A percentile compares a stretch with the other conserved stretches of the same genome.
These are phyloP conservation scores for Notamacropus eugenii DNA, from an alignment of 2,797 vertebrate genomes.

Conservation along the genomic window DNA sequence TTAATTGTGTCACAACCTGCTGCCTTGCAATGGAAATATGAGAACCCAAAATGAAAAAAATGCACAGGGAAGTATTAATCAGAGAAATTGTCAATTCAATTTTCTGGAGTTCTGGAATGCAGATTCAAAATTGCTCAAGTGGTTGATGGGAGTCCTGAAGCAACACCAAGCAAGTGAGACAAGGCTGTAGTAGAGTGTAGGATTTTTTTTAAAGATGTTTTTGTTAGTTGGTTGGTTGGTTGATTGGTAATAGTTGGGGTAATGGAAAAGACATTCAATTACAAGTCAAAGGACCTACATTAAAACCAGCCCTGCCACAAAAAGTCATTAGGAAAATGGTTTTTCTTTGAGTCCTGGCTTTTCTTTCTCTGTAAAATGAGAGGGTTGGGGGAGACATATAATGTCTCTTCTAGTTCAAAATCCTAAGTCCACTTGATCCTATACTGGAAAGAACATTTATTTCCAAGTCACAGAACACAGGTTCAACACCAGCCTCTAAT, in stretches of 20 bases:
- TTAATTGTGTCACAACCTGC: not conserved
- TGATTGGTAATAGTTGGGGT: not conserved
- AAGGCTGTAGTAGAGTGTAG: not conserved
- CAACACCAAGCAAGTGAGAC: not conserved
- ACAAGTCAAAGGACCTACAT: no score
- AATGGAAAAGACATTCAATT: not conserved
- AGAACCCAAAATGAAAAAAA: not conserved
- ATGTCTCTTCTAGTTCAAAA: not conserved
- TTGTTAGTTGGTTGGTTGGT: not conserved
- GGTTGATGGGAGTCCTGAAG: not conserved
- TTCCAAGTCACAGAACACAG: not conserved
- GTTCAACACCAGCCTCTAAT: not conserved
- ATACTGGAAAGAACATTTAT: not conserved
- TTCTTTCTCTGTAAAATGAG: not conserved
- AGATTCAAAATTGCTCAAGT: constrained; percentile 13
- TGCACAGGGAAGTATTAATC: not conserved
- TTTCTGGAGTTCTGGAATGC: constrained; percentile 25
- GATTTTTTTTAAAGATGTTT: not conserved
- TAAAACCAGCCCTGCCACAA: not conserved
- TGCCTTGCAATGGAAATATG: not conserved
- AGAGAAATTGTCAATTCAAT: not conserved
- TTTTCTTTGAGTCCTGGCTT: not conserved
- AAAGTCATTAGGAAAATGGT: not conserved
- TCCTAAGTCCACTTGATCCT: not conserved
- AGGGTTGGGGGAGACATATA: not conserved